Conservation (phyloP, 2,113 vertebrate genomes). For the Tor tambroides region DNA sequence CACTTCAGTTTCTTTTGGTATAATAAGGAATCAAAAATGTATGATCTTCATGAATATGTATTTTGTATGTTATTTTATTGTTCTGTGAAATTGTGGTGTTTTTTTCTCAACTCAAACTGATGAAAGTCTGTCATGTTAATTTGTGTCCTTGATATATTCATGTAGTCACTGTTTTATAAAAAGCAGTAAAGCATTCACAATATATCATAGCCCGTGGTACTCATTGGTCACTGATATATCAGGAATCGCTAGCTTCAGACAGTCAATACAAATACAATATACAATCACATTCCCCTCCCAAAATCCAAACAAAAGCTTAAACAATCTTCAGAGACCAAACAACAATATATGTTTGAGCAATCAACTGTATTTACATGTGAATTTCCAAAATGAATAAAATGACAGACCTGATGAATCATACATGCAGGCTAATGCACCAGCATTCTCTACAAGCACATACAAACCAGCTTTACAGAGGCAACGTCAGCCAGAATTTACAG, state of each 20-base stretch:
- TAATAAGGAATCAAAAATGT: not conserved
- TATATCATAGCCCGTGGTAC: not conserved
- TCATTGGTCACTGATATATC: not conserved
- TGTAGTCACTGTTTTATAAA: not conserved
- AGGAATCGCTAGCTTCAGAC: slow-evolving; percentile 52
- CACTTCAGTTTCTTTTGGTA: not conserved
- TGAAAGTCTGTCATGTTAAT: not conserved
- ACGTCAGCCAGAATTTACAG: slow-evolving; percentile 56
- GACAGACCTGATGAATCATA: slow-evolving; percentile 92
- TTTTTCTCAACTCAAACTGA: not conserved
- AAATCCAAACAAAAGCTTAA: slow-evolving; percentile 59
- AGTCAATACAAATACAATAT: slow-evolving; percentile 81
- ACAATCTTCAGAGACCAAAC: slow-evolving; percentile 66
- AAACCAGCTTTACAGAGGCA: slow-evolving; percentile 77
- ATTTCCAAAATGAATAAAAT: slow-evolving; percentile 79
- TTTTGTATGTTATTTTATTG: not conserved
- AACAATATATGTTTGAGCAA: slow-evolving; percentile 87
- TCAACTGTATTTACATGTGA: slow-evolving; percentile 87
- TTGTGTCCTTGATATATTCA: not conserved
- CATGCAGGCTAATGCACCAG: slow-evolving; percentile 92
- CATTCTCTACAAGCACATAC: slow-evolving; percentile 86
- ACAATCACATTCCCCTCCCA: slow-evolving; percentile 61
- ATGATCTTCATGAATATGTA: not conserved
- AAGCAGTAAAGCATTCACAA: not conserved
- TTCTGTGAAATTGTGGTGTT: not conserved